Percentiles rank a stretch among this genome's conserved stretches.
Conservation (phyloP, 2,888 invertebrate species). For the Drosophila kuntzei region DNA sequence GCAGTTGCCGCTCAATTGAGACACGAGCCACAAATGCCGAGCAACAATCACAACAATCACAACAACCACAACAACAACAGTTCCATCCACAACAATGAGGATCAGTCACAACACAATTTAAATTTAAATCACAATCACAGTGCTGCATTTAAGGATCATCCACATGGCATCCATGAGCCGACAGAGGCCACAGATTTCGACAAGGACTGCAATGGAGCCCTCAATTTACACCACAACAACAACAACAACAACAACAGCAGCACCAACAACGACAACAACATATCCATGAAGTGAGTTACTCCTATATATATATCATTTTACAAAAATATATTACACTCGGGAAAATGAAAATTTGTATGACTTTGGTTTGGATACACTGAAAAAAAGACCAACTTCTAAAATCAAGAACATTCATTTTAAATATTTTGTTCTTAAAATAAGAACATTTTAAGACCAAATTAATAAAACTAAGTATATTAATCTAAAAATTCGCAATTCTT, state of each 20-base stretch:
- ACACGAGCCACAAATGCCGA: slow-evolving; percentile 50
- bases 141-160: slow-evolving; percentile 50
- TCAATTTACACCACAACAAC: slow-evolving; percentile 75
- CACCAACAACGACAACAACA: slow-evolving; percentile 75
- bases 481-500: too few species aligned
- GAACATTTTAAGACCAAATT: too few species aligned
- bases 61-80: slow-evolving; percentile 27
- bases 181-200: slow-evolving; percentile 64
- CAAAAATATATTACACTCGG: too few species aligned
- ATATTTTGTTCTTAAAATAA: too few species aligned
- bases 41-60: slow-evolving; percentile 27
- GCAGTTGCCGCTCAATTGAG: slow-evolving; percentile 65
- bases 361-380: too few species aligned
- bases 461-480: too few species aligned
- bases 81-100: slow-evolving; percentile 29
- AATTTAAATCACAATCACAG: slow-evolving; percentile 42
- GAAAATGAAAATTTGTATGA: too few species aligned
- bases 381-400: too few species aligned
- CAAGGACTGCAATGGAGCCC: slow-evolving; percentile 81
- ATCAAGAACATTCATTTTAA: too few species aligned
- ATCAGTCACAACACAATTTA: slow-evolving; percentile 37
- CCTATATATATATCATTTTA: too few species aligned
- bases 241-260: slow-evolving; percentile 26
- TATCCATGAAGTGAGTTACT: slow-evolving; percentile 83
- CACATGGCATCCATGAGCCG: slow-evolving; percentile 61